phyloP scores from a whole-genome alignment of 2,797 vertebrate species.

The Hipposideros larvatus region DNA sequence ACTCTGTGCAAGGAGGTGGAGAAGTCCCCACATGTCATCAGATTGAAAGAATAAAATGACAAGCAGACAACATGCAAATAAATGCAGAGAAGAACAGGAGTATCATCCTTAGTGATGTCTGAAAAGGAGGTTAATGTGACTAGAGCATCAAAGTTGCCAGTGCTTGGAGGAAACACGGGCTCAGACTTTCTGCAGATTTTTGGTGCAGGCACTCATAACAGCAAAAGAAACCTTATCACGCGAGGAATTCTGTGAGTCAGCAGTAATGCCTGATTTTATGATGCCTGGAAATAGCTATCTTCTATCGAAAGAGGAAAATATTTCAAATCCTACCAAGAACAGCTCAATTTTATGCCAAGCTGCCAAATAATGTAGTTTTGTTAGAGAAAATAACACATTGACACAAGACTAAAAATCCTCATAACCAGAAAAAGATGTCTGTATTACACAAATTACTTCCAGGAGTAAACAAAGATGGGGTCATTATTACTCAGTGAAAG shows the following conservation, averaged over 20 bases:
- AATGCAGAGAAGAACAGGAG: neutral
- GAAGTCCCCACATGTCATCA: neutral
- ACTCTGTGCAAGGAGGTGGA: neutral
- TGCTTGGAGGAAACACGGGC: neutral
- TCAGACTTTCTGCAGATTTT: slow-evolving; percentile 54
- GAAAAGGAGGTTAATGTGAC: neutral
- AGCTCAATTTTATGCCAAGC: slow-evolving; percentile 32
- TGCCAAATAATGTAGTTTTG: slow-evolving; percentile 39
- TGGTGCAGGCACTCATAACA: neutral
- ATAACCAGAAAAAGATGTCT: slow-evolving; percentile 41
- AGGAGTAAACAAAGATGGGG: slow-evolving; percentile 48
- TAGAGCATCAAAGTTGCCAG: neutral
- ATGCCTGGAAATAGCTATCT: slow-evolving; percentile 49
- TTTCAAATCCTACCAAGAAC: slow-evolving; percentile 31
- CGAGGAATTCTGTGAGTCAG: slow-evolving; percentile 52
- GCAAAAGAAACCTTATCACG: neutral
- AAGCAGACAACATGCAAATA: slow-evolving; percentile 31
- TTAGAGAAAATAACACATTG: slow-evolving; percentile 42
- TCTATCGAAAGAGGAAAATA: slow-evolving; percentile 43
- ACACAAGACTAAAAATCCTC: slow-evolving; percentile 40
- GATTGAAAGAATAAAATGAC: slow-evolving; percentile 21
- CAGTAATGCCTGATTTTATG: slow-evolving; percentile 54
- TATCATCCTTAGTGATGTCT: neutral
- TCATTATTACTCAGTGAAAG: neutral
- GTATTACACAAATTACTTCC: slow-evolving; percentile 24